Evolutionary conservation across 2,797 vertebrate species (phyloP).

Genomic region (Gastrophryne carolinensis): DNA sequence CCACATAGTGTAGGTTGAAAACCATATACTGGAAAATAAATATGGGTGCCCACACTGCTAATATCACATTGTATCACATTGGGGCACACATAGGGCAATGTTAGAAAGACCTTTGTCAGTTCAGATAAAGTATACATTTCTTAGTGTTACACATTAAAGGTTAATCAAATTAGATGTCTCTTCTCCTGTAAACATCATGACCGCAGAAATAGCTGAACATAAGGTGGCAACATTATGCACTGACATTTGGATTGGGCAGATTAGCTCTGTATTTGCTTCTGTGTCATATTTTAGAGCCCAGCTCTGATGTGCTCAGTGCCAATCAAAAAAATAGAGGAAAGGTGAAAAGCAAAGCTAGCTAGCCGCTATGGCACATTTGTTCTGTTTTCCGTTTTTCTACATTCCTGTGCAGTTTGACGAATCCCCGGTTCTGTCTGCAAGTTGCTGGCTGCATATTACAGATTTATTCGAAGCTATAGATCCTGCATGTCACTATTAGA

Average conservation of each 20-base stretch:
- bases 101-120: conserved; percentile 35
- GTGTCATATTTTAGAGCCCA: neutral
- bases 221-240: conserved; percentile 1
- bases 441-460: neutral
- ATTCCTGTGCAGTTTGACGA: neutral
- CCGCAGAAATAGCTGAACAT: neutral
- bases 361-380: neutral
- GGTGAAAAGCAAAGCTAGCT: neutral
- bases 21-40: neutral
- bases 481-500: conserved; percentile 2
- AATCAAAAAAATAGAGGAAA: neutral
- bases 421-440: neutral
- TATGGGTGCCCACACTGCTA: neutral
- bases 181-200: conserved; percentile 5
- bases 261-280: neutral
- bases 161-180: conserved; percentile 38
- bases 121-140: conserved; percentile 34
- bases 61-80: conserved; percentile 8
- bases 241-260: conserved; percentile 35
- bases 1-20: neutral
- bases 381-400: neutral
- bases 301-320: neutral
- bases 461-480: conserved; percentile 11
- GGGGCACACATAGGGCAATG: neutral
- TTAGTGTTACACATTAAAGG: conserved; percentile 18